These are phyloP conservation scores for Perithous albicinctus DNA, from an alignment of 2,888 invertebrate species.

Conservation along the genomic window DNA sequence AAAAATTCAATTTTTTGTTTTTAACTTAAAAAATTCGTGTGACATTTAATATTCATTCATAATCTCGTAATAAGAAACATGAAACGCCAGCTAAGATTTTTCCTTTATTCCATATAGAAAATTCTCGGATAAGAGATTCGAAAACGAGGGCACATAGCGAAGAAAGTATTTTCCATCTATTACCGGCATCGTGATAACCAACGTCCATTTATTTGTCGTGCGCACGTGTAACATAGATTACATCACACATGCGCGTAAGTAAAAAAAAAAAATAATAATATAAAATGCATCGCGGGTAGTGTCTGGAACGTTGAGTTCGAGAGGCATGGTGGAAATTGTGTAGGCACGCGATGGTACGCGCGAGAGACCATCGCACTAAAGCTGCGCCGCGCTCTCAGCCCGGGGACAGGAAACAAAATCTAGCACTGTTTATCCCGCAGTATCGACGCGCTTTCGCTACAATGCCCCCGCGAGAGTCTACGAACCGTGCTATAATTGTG, in stretches of 20 bases:
- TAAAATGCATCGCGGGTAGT: background rate
- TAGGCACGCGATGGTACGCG: conserved; percentile 21
- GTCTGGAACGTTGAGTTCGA: background rate
- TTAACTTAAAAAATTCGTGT: no score
- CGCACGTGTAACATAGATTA: conserved; percentile 38
- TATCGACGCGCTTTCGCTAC: conserved; percentile 59
- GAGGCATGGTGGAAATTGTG: conserved; percentile 8
- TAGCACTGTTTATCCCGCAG: conserved; percentile 39
- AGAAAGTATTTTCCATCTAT: no score
- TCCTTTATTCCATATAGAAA: no score
- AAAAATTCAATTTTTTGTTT: no score
- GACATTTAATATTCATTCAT: no score
- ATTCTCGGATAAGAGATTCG: no score
- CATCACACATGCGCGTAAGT: conserved; percentile 25
- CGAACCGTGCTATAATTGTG: conserved; percentile 37
- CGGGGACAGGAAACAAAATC: conserved; percentile 36
- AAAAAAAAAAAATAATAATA: no score
- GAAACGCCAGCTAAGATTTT: no score
- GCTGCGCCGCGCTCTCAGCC: conserved; percentile 2
- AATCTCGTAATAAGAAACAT: no score
- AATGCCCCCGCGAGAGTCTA: conserved; percentile 8
- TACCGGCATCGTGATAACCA: background rate
- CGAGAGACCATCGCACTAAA: background rate
- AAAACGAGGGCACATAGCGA: background rate
- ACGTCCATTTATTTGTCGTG: background rate